These are phyloP conservation scores for Ooceraea biroi DNA, from an alignment of 1,140 invertebrate species.

Conservation along the genomic window DNA sequence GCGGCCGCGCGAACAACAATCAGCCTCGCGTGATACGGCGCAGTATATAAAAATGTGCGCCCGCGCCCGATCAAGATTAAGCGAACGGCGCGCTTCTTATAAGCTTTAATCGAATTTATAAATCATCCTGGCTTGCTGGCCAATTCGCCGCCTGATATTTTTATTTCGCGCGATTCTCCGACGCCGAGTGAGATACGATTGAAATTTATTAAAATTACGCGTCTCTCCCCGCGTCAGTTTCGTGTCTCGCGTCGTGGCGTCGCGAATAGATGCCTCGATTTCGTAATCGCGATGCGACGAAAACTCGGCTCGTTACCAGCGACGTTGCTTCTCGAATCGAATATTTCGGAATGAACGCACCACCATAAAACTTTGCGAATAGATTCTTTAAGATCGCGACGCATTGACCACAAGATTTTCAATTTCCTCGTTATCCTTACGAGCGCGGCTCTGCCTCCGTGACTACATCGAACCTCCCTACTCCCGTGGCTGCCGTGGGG, in stretches of 20 bases:
- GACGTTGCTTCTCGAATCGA: too few species aligned
- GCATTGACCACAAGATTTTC: constrained; percentile 78
- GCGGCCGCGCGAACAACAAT: constrained; percentile 71
- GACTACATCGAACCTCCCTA: constrained; percentile 62
- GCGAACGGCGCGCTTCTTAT: constrained; percentile 75
- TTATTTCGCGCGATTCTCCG: constrained; percentile 67
- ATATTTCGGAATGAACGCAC: too few species aligned
- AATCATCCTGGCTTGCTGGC: constrained; percentile 74
- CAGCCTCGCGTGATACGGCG: constrained; percentile 77
- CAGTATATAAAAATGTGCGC: constrained; percentile 80
- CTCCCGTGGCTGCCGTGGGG: constrained; percentile 4
- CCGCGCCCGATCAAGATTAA: constrained; percentile 80
- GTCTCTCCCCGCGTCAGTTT: background rate
- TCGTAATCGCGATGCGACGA: too few species aligned
- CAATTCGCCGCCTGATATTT: constrained; percentile 80
- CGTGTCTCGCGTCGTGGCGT: too few species aligned
- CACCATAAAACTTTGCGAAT: constrained; percentile 10
- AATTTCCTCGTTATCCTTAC: constrained; percentile 81
- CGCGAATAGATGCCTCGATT: too few species aligned
- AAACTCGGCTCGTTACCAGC: too few species aligned
- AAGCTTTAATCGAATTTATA: constrained; percentile 83
- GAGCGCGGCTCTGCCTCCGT: constrained; percentile 52
- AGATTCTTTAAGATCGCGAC: constrained; percentile 57
- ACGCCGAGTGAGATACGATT: background rate
- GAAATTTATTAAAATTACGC: constrained; percentile 24